Evolutionary conservation across 2,888 invertebrate species (phyloP), one percentile per base, ranked within the genome.

Genomic region (Parnassius mnemosyne): DNA sequence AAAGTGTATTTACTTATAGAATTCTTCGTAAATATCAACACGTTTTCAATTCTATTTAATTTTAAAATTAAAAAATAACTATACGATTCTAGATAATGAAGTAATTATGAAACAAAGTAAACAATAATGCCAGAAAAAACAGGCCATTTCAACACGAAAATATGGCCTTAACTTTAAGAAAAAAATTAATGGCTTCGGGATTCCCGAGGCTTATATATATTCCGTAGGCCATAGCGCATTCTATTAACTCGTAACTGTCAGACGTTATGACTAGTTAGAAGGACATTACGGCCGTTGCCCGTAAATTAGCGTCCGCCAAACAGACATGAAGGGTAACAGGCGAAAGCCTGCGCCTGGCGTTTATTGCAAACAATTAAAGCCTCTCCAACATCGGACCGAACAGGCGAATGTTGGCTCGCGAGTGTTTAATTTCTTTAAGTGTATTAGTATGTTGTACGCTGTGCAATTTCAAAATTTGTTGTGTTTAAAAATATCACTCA

Each of bases 341-440:
- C 50, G 51, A 52, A 50, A 43, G 44, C 55, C 51, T 54, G 53
- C 57, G 61, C 16, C 52, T 41, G 56, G 51, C 63, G 60, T 68
- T 67, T 64, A 65, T 67, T 65, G 65, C 64, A 53, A 66, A 66
- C 67, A 65, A 67, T 69, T 67, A 67, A 61, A 64, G 64, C 57
- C 55, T 54, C 58, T 56, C 61, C 57, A 47, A 61, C 42, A 46
- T 53, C 61, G 46, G 12, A 41, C 13, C 60, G 43, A 43, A 53
- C 42, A 43, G 46, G 57, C 34, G 20, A 53, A 61, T 47, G 57
- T 64, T 61, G 63, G 49, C 49, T 51, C 49, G 53, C 54, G n/a
- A 57, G 57, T 66, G 66, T 66, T 71, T 68, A 61, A 68, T 66
- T 66, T 62, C 43, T 65, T 59, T 64, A 65, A 67, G 68, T 68